A percentile compares a stretch with the other conserved stretches of the same genome.
Evolutionary conservation across 2,888 invertebrate species (phyloP).

Genomic region (Agonopterix arenella): DNA sequence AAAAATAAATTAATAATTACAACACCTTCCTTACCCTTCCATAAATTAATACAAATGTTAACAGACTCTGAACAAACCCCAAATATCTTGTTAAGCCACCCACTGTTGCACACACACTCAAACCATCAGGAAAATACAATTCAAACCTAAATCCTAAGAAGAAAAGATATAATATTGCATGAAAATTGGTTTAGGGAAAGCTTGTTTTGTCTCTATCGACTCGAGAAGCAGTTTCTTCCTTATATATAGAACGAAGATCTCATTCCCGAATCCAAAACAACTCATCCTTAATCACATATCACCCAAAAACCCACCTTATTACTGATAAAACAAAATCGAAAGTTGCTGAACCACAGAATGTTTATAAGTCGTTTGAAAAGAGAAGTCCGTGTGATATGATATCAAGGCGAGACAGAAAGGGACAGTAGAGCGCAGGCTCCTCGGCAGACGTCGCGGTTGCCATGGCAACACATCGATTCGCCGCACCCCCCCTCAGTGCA

Average conservation of each 20-base stretch:
- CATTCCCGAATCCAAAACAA: constrained; percentile 7
- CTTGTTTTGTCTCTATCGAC: constrained; percentile 57
- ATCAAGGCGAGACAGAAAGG: constrained; percentile 75
- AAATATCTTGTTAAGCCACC: constrained; percentile 72
- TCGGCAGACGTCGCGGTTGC: constrained; percentile 75
- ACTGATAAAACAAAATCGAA: neutral
- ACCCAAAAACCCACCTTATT: neutral
- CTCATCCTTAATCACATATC: neutral
- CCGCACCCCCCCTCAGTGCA: constrained; percentile 45
- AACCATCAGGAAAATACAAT: constrained; percentile 18
- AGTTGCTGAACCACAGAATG: neutral
- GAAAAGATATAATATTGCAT: constrained; percentile 27
- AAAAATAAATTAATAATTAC: constrained; percentile 74
- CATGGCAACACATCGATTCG: constrained; percentile 73
- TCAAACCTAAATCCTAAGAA: constrained; percentile 17
- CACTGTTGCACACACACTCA: constrained; percentile 44
- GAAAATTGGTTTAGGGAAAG: constrained; percentile 11
- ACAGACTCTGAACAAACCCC: constrained; percentile 68
- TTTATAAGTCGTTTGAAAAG: constrained; percentile 21
- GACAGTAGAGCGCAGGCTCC: constrained; percentile 75
- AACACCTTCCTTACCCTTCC: constrained; percentile 68
- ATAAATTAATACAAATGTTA: constrained; percentile 71
- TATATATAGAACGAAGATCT: constrained; percentile 62
- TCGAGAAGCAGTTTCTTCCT: constrained; percentile 58
- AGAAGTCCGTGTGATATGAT: constrained; percentile 63